phyloP scores from a whole-genome alignment of 2,113 vertebrate species.

The rabbit (Oryctolagus cuniculus) region mOryCun1.1 NC_091435.1:17165001-17165500 shows the following conservation, averaged over 20 bases:
- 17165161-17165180: neutral
- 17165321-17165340: neutral
- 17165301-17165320: neutral
- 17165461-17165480: no score
- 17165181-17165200: neutral
- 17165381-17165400: conserved; percentile 21
- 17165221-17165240: neutral
- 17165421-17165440: no score
- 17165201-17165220: neutral
- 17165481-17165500: no score
- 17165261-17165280: neutral
- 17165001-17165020: neutral
- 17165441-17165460: no score
- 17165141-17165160: neutral
- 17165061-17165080: neutral
- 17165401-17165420: no score
- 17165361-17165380: neutral
- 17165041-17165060: neutral
- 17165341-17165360: neutral
- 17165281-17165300: neutral
- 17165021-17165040: neutral
- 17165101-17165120: conserved; percentile 19
- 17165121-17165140: no score
- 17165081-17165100: neutral
- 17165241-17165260: neutral